Evolutionary conservation across 2,888 invertebrate genomes (phyloP), one percentile per base, ranked within the genome.

Genomic region (Leptogaster cylindrica): DNA sequence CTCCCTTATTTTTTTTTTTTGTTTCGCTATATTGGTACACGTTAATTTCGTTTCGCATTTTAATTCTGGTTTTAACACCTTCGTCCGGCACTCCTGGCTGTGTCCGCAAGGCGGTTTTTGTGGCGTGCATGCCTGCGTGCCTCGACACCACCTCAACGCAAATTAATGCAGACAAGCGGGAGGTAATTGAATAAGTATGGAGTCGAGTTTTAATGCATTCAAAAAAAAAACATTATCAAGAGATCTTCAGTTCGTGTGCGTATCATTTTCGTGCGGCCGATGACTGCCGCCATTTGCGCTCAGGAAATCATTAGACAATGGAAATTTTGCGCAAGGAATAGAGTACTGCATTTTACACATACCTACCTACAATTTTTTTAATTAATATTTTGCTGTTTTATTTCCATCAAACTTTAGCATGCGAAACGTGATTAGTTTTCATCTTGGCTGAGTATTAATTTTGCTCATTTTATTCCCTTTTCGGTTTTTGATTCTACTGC

Each of bases 11-110:
- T n/a, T n/a, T n/a, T n/a, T n/a, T n/a, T n/a, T n/a, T n/a, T n/a
- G n/a, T n/a, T n/a, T n/a, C n/a, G n/a, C n/a, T n/a, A n/a, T n/a
- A n/a, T 46, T 12, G 46, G 7, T 46, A 16, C 46, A 18, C 46
- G 46, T 18, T 46, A 46, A 46, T 46, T 46, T 14, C 46, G 20
- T 16, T 46, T 46, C 16, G 46, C 14, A 46, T 46, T 46, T 46
- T 46, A 46, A 46, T 10, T 12, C 10, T 16, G 3, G 18, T 46
- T 46, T 46, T 46, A 16, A 46, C 46, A 46, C 46, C 46, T 46
- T 46, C 4, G 36, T n/a, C 2, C 14, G 2, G n/a, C 5, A 1
- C 7, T 36, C 1, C 36, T 12, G 5, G 12, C n/a, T n/a, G 3
- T n/a, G 6, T 12, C 3, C 10, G 36, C 3, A 36, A 12, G 36